Conservation (phyloP, 2,797 vertebrate genomes). For the Heterohyrax brucei region DNA sequence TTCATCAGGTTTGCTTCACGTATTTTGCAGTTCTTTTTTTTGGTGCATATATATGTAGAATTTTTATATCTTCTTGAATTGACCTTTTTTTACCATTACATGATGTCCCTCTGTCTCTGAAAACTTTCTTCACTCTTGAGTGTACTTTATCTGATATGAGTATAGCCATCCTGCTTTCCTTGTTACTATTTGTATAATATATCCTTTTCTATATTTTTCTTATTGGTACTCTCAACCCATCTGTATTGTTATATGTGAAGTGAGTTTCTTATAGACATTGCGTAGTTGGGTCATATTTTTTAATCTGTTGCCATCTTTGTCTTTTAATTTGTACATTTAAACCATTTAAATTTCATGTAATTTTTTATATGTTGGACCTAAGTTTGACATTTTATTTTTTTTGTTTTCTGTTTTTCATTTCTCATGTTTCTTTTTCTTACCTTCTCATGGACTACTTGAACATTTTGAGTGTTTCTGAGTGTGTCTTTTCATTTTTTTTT, state of each 20-base stretch:
- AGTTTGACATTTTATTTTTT: neutral
- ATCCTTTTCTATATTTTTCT: neutral
- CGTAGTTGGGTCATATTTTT: neutral
- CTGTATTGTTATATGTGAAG: neutral
- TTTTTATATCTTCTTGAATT: too few relatives aligned
- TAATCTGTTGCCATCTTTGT: neutral
- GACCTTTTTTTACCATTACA: too few relatives aligned
- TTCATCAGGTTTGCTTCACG: too few relatives aligned
- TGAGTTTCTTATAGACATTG: neutral
- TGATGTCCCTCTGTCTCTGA: too few relatives aligned
- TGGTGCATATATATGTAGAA: too few relatives aligned
- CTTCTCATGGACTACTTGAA: neutral
- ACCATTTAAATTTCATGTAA: neutral
- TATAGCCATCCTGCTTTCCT: too few relatives aligned
- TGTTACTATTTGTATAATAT: neutral
- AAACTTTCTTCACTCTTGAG: too few relatives aligned
- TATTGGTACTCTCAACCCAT: neutral
- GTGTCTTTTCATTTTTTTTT: neutral
- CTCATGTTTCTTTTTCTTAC: neutral
- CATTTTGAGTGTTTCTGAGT: neutral
- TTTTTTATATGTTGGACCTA: neutral
- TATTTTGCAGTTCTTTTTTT: too few relatives aligned
- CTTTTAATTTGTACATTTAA: neutral
- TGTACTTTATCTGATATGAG: too few relatives aligned
- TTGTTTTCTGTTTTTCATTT: neutral